phyloP scores from a whole-genome alignment of 2,113 vertebrate species.

The Numenius arquata region DNA sequence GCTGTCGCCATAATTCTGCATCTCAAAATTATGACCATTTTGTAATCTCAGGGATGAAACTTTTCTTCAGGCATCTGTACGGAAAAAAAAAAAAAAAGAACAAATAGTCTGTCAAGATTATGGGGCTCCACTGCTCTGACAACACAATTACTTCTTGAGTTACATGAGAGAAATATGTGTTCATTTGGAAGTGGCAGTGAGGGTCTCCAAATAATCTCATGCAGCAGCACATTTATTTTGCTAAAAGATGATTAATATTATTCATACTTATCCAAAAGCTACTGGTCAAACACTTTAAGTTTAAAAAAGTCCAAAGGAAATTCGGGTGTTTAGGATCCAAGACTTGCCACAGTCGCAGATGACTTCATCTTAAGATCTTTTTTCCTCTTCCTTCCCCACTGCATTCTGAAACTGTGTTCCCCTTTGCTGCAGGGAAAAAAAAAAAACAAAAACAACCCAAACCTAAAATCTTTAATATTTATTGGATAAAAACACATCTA shows the following conservation, averaged over 20 bases:
- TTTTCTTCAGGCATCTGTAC: background rate
- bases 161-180: accelerated
- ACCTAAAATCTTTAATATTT: background rate
- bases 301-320: background rate
- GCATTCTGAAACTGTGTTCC: background rate
- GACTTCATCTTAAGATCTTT: background rate
- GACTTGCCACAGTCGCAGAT: background rate
- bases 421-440: background rate
- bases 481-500: background rate
- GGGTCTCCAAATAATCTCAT: background rate
- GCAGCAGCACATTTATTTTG: background rate
- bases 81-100: background rate
- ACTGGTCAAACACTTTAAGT: background rate
- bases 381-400: background rate
- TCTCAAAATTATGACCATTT: background rate
- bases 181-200: background rate
- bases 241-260: background rate
- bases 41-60: background rate
- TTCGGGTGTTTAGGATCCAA: background rate
- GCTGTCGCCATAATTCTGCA: background rate
- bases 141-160: background rate
- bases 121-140: background rate
- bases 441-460: background rate
- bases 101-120: background rate
- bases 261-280: background rate